These are phyloP conservation scores for Thamnophis elegans DNA, from an alignment of 2,797 vertebrate genomes.

Conservation along the genomic window DNA sequence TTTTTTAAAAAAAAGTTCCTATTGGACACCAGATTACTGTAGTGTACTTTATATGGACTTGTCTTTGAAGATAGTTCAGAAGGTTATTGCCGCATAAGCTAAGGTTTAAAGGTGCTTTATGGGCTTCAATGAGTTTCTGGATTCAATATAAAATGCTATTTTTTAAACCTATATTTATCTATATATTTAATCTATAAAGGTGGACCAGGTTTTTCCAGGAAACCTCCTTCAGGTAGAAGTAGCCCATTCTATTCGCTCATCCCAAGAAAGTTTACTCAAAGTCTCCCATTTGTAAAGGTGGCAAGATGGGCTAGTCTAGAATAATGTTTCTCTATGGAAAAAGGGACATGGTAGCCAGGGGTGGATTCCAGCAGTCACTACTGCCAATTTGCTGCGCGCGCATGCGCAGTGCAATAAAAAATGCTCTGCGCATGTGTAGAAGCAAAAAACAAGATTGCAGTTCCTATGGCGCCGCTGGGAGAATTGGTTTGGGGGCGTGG, in stretches of 20 bases:
- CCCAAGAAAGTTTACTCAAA: neutral
- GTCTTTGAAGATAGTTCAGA: neutral
- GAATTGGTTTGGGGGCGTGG: no score
- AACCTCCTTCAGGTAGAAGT: neutral
- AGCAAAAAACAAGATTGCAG: no score
- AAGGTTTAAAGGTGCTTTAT: neutral
- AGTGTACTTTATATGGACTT: neutral
- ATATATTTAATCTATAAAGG: neutral
- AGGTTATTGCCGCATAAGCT: neutral
- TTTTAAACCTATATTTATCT: neutral
- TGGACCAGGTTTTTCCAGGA: neutral
- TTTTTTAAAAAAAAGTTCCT: neutral
- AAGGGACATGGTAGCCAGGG: no score
- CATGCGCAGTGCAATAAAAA: no score
- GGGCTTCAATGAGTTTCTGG: neutral
- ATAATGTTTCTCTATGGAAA: neutral
- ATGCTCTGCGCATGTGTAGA: no score
- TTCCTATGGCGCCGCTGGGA: no score
- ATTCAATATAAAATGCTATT: neutral
- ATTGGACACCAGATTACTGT: slow-evolving; percentile 19
- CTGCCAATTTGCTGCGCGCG: no score
- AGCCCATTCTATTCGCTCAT: neutral
- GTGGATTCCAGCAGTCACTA: no score
- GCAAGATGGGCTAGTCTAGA: neutral
- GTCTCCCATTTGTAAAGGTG: neutral